Base-by-base conservation (phyloP, 2,797 vertebrate genomes). In the Acipenser transmontanus region DNA sequence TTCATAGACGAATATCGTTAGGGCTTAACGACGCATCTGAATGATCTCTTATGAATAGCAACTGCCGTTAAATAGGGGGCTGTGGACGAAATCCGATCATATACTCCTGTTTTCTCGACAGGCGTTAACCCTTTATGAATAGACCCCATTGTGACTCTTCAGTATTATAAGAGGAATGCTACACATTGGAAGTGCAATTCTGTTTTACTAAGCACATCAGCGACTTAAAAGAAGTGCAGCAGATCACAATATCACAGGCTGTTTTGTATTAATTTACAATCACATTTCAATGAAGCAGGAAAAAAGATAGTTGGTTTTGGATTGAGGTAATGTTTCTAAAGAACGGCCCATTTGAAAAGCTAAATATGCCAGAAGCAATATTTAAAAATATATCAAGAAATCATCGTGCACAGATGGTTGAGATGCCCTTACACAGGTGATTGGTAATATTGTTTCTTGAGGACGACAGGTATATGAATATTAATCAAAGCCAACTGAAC, bases 401-500 rank as follows among this genome's bases (percentile, higher is more conserved):
- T 57, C 2, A 57, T 57, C 9, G 1, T 57, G 54, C 12, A 57
- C 54, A 57, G 54, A 57, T 57, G 54, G 54, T 57, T 11, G 7
- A 11, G 54, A 9, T n/a, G 11, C 6, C 4, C 12, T 13, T 13
- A 11, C 14, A 12, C 54, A 57, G 54, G 54, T 57, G 54, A 47
- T 10, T 49, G 61, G 7, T 52, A 64, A 66, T 1, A 57, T n/a
- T 57, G 54, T n/a, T 57, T n/a, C 6, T 11, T 57, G 54, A 7
- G 12, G 9, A 11, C 54, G 2, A 57, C 12, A 57, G 54, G 13
- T 57, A n/a, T 12, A 57, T 57, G 54, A 57, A 57, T 57, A 57
- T 10, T 12, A 10, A 57, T 57, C 10, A 7, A 57, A 11, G 49
- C 48, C 69, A 66, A 73, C 65, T 70, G 67, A 75, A 68, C 69